Percentiles rank a stretch among this genome's conserved stretches.
Conservation (phyloP, 30 jellyfish, hydroid and myxozoan species). For the Hydractinia symbiolongicarpus region DNA sequence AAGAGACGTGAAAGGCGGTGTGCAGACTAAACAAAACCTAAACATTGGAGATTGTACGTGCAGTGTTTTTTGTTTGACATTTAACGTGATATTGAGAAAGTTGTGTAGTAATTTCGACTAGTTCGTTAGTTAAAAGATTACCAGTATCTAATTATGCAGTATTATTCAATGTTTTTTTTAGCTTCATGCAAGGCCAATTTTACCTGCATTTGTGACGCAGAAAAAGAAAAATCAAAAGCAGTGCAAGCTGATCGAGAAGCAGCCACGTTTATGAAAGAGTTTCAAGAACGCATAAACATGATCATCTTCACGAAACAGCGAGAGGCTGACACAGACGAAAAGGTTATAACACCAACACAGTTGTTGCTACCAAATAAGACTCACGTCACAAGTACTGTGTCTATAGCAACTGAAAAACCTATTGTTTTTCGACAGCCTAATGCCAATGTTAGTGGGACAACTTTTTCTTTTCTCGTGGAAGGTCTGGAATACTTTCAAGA, state of each 20-base stretch:
- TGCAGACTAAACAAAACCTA: no score
- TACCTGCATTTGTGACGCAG: constrained; percentile 25
- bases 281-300: constrained; percentile 41
- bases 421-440: background rate
- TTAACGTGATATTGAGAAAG: no score
- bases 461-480: constrained; percentile 24
- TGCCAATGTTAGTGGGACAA: constrained; percentile 22
- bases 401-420: background rate
- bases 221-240: constrained; percentile 46
- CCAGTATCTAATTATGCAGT: background rate
- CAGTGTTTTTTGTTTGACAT: background rate
- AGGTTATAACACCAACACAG: background rate
- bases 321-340: background rate
- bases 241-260: constrained; percentile 46
- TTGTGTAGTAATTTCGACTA: background rate
- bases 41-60: background rate
- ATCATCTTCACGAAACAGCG: constrained; percentile 19
- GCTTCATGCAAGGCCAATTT: constrained; percentile 23
- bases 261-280: constrained; percentile 46
- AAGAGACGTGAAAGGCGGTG: constrained; percentile 40
- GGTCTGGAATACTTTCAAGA: constrained; percentile 62
- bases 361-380: background rate
- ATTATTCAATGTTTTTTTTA: background rate
- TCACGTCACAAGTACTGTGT: background rate
- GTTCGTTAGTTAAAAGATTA: background rate